Evolutionary conservation across 2,888 invertebrate genomes (phyloP).

Genomic region (Dolomedes plantarius): DNA sequence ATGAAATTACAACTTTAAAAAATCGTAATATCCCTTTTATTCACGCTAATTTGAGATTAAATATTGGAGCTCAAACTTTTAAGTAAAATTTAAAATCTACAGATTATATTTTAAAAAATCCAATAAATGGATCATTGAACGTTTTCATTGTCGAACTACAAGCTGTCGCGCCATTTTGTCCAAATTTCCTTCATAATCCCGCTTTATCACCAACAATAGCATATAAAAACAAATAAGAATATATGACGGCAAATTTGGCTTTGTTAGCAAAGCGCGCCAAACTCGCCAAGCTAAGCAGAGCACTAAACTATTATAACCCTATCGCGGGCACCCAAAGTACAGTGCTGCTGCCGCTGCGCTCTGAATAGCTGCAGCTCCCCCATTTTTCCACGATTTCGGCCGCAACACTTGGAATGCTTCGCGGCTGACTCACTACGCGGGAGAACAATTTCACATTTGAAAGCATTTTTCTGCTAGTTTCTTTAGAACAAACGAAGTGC

Average conservation of each 20-base stretch:
- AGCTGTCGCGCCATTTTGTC: not conserved
- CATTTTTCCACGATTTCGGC: constrained; percentile 36
- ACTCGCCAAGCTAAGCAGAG: constrained; percentile 27
- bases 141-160: no score
- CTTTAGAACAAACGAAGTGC: not conserved
- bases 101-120: no score
- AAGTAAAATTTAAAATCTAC: no score
- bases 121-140: no score
- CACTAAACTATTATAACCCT: constrained; percentile 42
- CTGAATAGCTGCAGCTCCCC: constrained; percentile 39
- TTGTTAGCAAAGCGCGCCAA: not conserved
- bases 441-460: not conserved
- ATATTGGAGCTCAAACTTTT: no score
- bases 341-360: constrained; percentile 33
- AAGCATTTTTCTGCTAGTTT: not conserved
- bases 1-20: no score
- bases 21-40: no score
- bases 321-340: constrained; percentile 13
- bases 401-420: constrained; percentile 55
- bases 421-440: constrained; percentile 32
- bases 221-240: not conserved
- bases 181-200: not conserved
- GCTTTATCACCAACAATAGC: not conserved
- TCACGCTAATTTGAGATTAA: no score
- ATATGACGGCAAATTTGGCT: constrained; percentile 13